These are phyloP conservation scores for Python bivittatus DNA, from an alignment of 2,113 vertebrate genomes.

Conservation along the genomic window DNA sequence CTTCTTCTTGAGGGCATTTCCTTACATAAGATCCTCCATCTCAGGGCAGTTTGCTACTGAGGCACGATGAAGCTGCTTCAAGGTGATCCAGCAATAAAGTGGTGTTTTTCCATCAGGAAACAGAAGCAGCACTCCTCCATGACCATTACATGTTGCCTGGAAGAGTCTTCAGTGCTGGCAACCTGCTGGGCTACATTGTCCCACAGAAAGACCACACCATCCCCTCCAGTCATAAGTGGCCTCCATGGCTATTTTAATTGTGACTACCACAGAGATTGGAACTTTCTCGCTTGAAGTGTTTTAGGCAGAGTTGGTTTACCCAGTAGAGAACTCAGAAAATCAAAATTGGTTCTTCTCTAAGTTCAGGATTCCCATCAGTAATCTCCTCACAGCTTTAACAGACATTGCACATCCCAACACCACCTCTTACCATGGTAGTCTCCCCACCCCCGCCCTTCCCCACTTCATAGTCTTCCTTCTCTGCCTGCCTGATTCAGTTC, in stretches of 20 bases:
- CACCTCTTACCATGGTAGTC: not conserved
- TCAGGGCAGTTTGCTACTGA: not conserved
- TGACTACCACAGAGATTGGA: not conserved
- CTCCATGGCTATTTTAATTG: not conserved
- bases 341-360: not conserved
- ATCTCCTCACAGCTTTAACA: not conserved
- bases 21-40: not conserved
- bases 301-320: not conserved
- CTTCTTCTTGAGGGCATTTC: not conserved
- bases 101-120: not conserved
- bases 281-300: not conserved
- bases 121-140: not conserved
- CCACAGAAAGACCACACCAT: not conserved
- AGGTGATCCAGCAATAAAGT: not conserved
- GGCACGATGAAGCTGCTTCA: not conserved
- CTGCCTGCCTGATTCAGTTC: not conserved
- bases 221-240: not conserved
- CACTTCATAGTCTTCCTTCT: not conserved
- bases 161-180: not conserved
- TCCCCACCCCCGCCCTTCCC: not conserved
- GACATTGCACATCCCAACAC: not conserved
- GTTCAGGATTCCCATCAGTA: not conserved
- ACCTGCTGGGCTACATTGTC: not conserved
- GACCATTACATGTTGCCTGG: not conserved
- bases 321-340: not conserved